Base-by-base conservation (phyloP, 1,140 invertebrate genomes). In the Mycetomoellerius zeteki region DNA sequence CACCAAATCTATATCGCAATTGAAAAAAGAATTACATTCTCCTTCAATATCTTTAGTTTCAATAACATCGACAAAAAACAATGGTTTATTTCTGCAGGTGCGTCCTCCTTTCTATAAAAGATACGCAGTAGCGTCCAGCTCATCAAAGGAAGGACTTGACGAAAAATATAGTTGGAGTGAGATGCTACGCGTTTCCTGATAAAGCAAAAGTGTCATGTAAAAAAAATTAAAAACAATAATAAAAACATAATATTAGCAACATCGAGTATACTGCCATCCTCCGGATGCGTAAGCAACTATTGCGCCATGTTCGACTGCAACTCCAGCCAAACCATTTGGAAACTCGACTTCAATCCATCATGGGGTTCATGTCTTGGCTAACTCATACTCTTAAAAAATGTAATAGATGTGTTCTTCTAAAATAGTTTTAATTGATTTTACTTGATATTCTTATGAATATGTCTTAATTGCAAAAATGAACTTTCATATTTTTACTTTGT, bases 261-360 rank as follows among this genome's bases (percentile, higher is more conserved):
- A 60, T 91, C 91, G 92, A 94, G 87, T 85, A 86, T 91, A 93
- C 88, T 92, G 94, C 94, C 94, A 95, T 95, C 94, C 67, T 67
- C 62, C 94, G 94, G 88, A 72, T 69, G 89, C 73, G 37, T 85
- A 78, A 54, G 87, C 89, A 95, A 94, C 84, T 86, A 33, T 81
- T 82, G 76, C 89, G 88, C 91, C 75, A 19, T 37, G 69, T 84
- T 84, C 89, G 50, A 62, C 73, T 72, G 85, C 90, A 37, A 73
- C 86, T 88, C 62, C 76, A 58, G 21, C 64, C 54, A 71, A 84
- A 65, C 86, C 43, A 81, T 62, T 89, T 78, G 86, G 71, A 78
- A 87, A 27, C 37, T 54, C 54, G 47, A 62, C 47, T 56, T 27
- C 72, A 67, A 52, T 86, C 69, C 56, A 88, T 90, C 80, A 62